Evolutionary conservation across 2,888 invertebrate genomes (phyloP).

Genomic region (Ophion obscuratus): DNA sequence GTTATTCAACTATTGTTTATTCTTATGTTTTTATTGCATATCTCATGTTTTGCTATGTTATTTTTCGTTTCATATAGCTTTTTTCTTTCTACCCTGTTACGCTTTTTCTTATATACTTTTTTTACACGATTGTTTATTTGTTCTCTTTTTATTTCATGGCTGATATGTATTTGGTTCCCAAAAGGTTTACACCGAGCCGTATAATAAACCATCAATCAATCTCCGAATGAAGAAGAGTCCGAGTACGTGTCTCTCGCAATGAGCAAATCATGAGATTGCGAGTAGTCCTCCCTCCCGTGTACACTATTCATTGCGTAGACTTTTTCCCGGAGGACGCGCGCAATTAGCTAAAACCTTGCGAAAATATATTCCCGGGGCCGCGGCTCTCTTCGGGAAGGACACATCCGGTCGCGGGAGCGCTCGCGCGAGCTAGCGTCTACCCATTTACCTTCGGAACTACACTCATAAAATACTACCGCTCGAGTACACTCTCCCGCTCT

Average conservation of each 20-base stretch:
- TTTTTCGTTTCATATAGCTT: too few species aligned
- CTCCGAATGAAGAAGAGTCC: constrained; percentile 1
- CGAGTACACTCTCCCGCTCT: constrained; percentile 19
- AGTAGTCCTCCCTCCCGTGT: constrained; percentile 40
- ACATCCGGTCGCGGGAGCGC: constrained; percentile 52
- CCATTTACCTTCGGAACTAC: constrained; percentile 70
- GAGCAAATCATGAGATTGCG: constrained; percentile 69
- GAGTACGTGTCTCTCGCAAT: constrained; percentile 25
- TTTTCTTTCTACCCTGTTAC: too few species aligned
- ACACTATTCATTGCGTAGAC: constrained; percentile 25
- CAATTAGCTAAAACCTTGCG: constrained; percentile 72
- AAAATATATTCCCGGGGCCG: constrained; percentile 24
- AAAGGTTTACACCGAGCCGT: constrained; percentile 12
- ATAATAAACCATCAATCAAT: background rate
- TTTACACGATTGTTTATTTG: too few species aligned
- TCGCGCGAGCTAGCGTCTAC: constrained; percentile 52
- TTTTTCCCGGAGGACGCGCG: constrained; percentile 38
- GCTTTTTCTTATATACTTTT: too few species aligned
- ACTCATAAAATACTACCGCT: constrained; percentile 69
- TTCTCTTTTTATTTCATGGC: too few species aligned
- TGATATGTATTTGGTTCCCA: background rate
- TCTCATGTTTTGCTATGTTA: too few species aligned
- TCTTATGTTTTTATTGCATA: too few species aligned
- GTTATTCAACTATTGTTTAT: too few species aligned
- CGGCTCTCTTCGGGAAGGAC: constrained; percentile 30